These are phyloP conservation scores for Buceros bicornis DNA, from an alignment of 2,797 vertebrate species.

Conservation along the genomic window DNA sequence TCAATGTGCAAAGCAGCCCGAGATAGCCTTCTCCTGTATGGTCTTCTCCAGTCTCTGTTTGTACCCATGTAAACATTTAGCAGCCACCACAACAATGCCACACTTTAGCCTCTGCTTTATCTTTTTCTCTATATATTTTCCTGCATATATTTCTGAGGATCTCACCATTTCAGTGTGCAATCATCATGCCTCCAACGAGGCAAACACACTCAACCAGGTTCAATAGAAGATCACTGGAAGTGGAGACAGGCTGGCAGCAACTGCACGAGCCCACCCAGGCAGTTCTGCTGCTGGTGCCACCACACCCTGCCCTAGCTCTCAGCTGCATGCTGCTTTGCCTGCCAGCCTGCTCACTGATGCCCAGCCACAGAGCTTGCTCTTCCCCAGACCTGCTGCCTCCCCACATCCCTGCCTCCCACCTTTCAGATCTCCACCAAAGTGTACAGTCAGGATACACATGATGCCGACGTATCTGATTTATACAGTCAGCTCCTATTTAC, in stretches of 20 bases:
- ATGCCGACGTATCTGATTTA: background rate
- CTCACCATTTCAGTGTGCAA: background rate
- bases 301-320: accelerated
- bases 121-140: background rate
- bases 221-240: background rate
- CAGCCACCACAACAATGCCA: background rate
- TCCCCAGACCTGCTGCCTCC: background rate
- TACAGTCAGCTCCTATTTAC: background rate
- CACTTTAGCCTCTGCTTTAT: background rate
- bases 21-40: background rate
- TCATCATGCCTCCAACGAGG: background rate
- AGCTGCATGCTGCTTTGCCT: background rate
- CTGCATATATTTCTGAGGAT: background rate
- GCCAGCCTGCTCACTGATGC: background rate
- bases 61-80: background rate
- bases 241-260: background rate
- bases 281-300: background rate
- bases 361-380: background rate
- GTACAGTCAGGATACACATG: background rate
- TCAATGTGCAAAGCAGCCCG: background rate
- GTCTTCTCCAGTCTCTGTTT: background rate
- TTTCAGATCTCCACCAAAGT: background rate
- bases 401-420: background rate
- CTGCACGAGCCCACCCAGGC: background rate
- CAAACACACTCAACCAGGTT: accelerated